Evolutionary conservation across 1,140 invertebrate species (phyloP).

Genomic region (Nasonia vitripennis): DNA sequence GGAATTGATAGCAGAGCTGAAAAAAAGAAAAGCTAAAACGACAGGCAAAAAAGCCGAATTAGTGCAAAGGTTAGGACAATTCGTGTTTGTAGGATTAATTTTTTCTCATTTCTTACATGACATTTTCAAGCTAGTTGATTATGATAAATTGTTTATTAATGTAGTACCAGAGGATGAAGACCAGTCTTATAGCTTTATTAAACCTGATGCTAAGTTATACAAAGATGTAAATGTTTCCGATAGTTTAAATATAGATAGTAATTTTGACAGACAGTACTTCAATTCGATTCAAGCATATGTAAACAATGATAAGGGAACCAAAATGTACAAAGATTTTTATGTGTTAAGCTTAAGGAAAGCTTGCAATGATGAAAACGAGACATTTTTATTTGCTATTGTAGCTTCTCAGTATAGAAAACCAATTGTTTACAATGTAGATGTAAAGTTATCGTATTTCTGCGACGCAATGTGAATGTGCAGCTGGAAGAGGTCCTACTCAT

Average conservation of each 20-base stretch:
- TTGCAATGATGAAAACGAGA: not conserved
- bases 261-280: constrained; percentile 2
- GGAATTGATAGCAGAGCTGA: not conserved
- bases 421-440: constrained; percentile 39
- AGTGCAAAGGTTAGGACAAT: not conserved
- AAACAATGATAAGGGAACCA: constrained; percentile 8
- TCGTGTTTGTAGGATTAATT: not conserved
- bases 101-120: not conserved
- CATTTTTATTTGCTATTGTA: constrained; percentile 25
- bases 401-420: constrained; percentile 43
- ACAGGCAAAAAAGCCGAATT: constrained; percentile 8
- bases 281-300: not conserved
- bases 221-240: constrained; percentile 11
- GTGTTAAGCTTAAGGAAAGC: constrained; percentile 22
- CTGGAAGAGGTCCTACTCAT: no score
- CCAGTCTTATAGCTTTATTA: no score
- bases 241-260: not conserved
- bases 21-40: not conserved
- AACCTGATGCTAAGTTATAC: no score
- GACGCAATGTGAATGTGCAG: constrained; percentile 35
- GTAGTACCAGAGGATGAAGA: no score
- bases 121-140: not conserved
- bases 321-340: constrained; percentile 45
- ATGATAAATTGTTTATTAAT: not conserved
- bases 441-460: constrained; percentile 41